Evolutionary conservation across 2,888 invertebrate species (phyloP).

Genomic region (Eristalis pertinax): DNA sequence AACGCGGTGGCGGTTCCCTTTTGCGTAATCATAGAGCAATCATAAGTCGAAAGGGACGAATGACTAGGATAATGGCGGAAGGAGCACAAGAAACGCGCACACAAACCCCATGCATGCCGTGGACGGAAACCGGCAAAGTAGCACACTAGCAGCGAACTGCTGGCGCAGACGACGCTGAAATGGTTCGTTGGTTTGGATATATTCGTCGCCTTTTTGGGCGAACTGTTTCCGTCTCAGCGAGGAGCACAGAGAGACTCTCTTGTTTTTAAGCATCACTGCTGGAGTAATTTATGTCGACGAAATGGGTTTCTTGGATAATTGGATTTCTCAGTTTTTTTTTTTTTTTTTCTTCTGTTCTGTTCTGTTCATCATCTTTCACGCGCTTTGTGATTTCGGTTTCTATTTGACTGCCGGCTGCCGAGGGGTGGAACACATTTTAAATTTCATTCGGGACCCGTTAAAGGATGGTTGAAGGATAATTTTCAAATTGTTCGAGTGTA

Average conservation of each 20-base stretch:
- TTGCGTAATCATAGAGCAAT: slow-evolving; percentile 71
- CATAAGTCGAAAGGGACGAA: slow-evolving; percentile 72
- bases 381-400: slow-evolving; percentile 32
- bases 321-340: slow-evolving; percentile 61
- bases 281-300: slow-evolving; percentile 73
- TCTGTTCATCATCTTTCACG: slow-evolving; percentile 57
- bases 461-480: slow-evolving; percentile 25
- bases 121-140: not conserved
- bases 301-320: slow-evolving; percentile 73
- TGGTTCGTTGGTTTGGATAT: slow-evolving; percentile 51
- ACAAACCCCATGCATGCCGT: not conserved
- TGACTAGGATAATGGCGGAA: slow-evolving; percentile 62
- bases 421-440: slow-evolving; percentile 26
- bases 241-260: slow-evolving; percentile 27
- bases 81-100: not conserved
- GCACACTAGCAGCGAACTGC: slow-evolving; percentile 5
- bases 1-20: slow-evolving; percentile 52
- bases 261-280: slow-evolving; percentile 71
- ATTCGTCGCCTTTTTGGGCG: slow-evolving; percentile 11
- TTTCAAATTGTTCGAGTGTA: slow-evolving; percentile 49
- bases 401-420: not conserved
- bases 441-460: slow-evolving; percentile 48
- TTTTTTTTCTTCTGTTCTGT: not conserved
- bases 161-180: slow-evolving; percentile 42
- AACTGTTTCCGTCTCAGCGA: slow-evolving; percentile 65